Evolutionary conservation across 2,888 invertebrate species (phyloP).

Genomic region (Dolichopus griseipennis): DNA sequence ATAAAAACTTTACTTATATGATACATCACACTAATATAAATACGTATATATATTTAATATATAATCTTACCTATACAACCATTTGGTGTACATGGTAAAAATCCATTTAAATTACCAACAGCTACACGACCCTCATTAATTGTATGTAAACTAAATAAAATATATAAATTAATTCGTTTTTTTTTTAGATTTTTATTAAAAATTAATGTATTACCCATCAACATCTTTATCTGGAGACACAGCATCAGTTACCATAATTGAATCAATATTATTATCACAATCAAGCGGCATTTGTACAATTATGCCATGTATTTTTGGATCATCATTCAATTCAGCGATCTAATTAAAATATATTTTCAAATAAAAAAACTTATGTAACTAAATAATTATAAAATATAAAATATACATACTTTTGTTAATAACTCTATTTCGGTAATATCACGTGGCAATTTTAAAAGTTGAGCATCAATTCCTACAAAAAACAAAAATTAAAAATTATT

Average conservation of each 20-base stretch:
- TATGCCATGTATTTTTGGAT: slow-evolving; percentile 82
- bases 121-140: slow-evolving; percentile 89
- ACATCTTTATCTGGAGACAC: slow-evolving; percentile 89
- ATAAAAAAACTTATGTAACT: slow-evolving; percentile 5
- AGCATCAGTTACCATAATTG: slow-evolving; percentile 75
- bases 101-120: slow-evolving; percentile 79
- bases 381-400: background rate
- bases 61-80: slow-evolving; percentile 72
- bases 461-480: slow-evolving; percentile 51
- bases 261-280: slow-evolving; percentile 69
- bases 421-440: slow-evolving; percentile 68
- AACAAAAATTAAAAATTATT: background rate
- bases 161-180: background rate
- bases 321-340: slow-evolving; percentile 59
- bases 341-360: slow-evolving; percentile 23
- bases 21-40: background rate
- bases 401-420: slow-evolving; percentile 33
- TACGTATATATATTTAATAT: background rate
- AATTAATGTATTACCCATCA: slow-evolving; percentile 63
- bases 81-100: slow-evolving; percentile 93
- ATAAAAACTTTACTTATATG: background rate
- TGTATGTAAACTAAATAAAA: slow-evolving; percentile 61
- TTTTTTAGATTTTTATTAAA: slow-evolving; percentile 16
- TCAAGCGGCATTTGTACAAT: slow-evolving; percentile 97
- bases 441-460: slow-evolving; percentile 69